Percentiles rank a stretch among this genome's conserved stretches.
Conservation (phyloP, 1,140 invertebrate species). For the Papilio aristodemus region DNA sequence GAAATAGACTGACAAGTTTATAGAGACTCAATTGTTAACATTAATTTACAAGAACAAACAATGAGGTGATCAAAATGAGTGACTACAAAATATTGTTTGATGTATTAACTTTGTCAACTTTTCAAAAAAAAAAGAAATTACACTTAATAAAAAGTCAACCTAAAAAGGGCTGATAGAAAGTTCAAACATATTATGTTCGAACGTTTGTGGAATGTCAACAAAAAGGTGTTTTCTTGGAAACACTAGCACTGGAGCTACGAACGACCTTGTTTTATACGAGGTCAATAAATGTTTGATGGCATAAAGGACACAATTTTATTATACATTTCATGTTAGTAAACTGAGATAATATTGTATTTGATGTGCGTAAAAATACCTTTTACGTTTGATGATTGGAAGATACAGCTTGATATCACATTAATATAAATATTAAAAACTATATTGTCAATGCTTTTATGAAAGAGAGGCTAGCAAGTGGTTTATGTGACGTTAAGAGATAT, state of each 20-base stretch:
- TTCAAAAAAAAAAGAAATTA: not conserved
- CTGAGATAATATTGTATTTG: constrained; percentile 10
- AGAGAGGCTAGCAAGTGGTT: too few species aligned
- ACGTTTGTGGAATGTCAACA: not conserved
- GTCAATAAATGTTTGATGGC: constrained; percentile 6
- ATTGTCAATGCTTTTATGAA: too few species aligned
- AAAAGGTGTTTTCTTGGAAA: constrained; percentile 1
- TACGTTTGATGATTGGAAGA: not conserved
- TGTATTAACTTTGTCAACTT: too few species aligned
- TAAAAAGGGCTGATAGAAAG: not conserved
- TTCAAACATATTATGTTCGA: not conserved
- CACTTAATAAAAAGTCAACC: not conserved
- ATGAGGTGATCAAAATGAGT: too few species aligned
- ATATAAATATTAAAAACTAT: not conserved
- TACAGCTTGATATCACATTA: not conserved
- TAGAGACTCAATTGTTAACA: too few species aligned
- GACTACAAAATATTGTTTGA: too few species aligned
- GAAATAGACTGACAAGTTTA: too few species aligned
- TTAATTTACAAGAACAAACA: too few species aligned
- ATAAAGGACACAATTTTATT: constrained; percentile 10
- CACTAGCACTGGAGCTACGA: not conserved
- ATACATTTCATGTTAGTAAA: constrained; percentile 11
- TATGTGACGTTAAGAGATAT: too few species aligned
- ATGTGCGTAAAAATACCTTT: not conserved
- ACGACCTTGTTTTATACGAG: constrained; percentile 4